Evolutionary conservation across 2,797 vertebrate species (phyloP), one percentile per base, ranked within the genome.

Genomic region (Gymnoscopelus braueri): DNA sequence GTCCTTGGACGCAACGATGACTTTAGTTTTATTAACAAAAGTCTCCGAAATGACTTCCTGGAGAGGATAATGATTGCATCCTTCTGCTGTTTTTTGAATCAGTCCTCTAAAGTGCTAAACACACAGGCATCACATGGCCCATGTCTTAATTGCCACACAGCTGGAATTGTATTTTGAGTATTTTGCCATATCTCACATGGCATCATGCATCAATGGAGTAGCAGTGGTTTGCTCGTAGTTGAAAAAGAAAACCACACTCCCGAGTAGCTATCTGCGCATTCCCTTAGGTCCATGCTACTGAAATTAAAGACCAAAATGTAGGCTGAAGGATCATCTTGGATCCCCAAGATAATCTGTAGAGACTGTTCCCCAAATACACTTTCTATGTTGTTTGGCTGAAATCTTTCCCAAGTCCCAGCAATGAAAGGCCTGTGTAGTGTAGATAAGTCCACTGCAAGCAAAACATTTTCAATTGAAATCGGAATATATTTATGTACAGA

Each of bases 1-100:
- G 53, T 71, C 8, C 47, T 62, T 55, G 35, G 69, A 32, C 62
- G 63, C 23, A 72, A 69, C 72, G 73, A 72, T 63, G 11, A 1
- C 66, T 69, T 71, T 61, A 4, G 29, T 64, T 52, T 35, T 47
- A 19, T 75, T 75, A 19, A 2, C 29, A 32, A 32, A 32, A 3
- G 29, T 32, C 29, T 32, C 5, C 3, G 35, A 39, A 39, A 7
- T 39, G 35, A 39, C 35, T 39, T 39, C 35, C 4, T 39, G 35
- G 35, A 39, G 35, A 39, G 6, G 35, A 39, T 39, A 39, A 39
- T 39, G 7, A 39, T 39, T 39, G 35, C 35, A 5, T 1, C 35
- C 35, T 39, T 7, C 35, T 39, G 35, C 35, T 8, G 35, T 19
- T 39, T 39, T 32, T 32, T 39, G 0, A 39, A 8, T 39, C 35